These are phyloP conservation scores for Eupeodes latifasciatus DNA, from an alignment of 2,888 invertebrate species.

Conservation along the genomic window DNA sequence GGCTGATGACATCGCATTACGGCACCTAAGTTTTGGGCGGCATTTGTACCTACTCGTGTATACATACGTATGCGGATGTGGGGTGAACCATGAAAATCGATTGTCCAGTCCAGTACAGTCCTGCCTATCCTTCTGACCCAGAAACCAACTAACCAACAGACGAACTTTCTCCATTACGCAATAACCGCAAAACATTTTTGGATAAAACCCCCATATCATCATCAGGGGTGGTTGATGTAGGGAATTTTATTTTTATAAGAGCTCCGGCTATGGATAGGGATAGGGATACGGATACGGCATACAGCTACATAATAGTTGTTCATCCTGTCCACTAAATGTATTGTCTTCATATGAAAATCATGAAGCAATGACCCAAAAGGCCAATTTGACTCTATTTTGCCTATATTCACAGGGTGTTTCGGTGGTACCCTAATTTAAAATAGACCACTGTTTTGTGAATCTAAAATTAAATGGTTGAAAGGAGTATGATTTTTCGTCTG, in stretches of 20 bases:
- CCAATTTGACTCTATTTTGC: slow-evolving; percentile 5
- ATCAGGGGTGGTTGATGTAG: background rate
- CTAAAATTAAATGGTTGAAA: no score
- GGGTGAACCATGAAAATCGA: slow-evolving; percentile 43
- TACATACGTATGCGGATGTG: background rate
- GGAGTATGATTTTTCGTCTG: no score
- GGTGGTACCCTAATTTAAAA: no score
- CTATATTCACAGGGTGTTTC: slow-evolving; percentile 16
- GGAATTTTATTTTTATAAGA: slow-evolving; percentile 38
- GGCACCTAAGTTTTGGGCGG: slow-evolving; percentile 60
- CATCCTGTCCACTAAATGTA: slow-evolving; percentile 48
- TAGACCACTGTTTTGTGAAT: no score
- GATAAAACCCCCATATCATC: slow-evolving; percentile 2
- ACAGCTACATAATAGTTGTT: slow-evolving; percentile 30
- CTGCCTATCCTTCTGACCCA: slow-evolving; percentile 28
- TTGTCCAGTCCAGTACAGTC: slow-evolving; percentile 41
- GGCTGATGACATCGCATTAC: slow-evolving; percentile 66
- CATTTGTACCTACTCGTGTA: slow-evolving; percentile 17
- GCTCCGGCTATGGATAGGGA: slow-evolving; percentile 24
- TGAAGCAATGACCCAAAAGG: slow-evolving; percentile 66
- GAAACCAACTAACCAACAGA: slow-evolving; percentile 61
- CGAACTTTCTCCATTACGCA: slow-evolving; percentile 72
- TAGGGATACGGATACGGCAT: background rate
- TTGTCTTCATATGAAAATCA: slow-evolving; percentile 68
- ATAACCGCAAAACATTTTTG: slow-evolving; percentile 66